phyloP scores from a whole-genome alignment of 2,797 vertebrate species.

The Clamator glandarius region DNA sequence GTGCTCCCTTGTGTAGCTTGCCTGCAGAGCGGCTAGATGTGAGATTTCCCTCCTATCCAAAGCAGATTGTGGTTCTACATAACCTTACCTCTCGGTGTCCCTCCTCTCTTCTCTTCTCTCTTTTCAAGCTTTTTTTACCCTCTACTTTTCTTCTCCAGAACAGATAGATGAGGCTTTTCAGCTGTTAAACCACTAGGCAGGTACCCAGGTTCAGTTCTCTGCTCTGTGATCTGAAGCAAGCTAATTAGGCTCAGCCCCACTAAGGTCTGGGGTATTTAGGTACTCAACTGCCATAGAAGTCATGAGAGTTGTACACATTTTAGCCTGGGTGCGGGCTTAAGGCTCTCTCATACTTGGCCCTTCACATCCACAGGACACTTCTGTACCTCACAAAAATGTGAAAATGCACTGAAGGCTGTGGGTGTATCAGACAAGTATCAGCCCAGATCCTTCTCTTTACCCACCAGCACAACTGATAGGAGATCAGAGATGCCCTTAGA shows the following conservation, averaged over 20 bases:
- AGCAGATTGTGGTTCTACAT: background rate
- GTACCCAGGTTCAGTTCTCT: background rate
- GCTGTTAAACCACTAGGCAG: background rate
- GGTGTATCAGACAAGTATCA: background rate
- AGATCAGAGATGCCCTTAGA: background rate
- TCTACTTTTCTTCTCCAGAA: background rate
- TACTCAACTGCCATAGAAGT: background rate
- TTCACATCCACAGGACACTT: background rate
- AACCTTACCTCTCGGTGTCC: background rate
- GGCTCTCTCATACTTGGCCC: background rate
- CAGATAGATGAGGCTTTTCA: background rate
- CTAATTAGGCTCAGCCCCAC: background rate
- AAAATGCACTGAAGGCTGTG: background rate
- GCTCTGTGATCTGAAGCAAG: background rate
- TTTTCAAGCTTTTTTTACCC: background rate
- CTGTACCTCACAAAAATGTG: background rate
- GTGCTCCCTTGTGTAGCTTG: background rate
- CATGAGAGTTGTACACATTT: background rate
- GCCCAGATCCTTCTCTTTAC: background rate
- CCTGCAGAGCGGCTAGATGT: background rate
- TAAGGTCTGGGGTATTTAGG: background rate
- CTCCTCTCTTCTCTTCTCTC: background rate
- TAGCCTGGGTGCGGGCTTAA: background rate
- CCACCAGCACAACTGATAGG: accelerated
- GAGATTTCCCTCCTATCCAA: background rate